Percentiles rank a stretch among this genome's conserved stretches.
Conservation (phyloP, 1,140 invertebrate genomes). For the Drosophila sucinea region DNA sequence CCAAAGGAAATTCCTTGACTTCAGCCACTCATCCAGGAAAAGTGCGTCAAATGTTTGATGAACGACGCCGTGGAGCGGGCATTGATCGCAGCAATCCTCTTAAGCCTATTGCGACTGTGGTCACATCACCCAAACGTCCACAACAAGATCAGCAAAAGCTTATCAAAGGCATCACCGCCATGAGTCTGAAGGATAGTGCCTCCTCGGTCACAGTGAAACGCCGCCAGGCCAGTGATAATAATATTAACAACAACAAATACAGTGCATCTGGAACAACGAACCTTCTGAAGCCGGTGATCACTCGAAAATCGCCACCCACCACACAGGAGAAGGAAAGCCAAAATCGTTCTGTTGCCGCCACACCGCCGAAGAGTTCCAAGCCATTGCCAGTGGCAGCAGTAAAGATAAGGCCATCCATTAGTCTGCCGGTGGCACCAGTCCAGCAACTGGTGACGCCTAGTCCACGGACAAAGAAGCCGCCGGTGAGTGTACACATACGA, state of each 20-base stretch:
- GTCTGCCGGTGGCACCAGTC: conserved; percentile 1
- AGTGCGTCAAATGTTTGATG: conserved; percentile 92
- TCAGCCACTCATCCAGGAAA: conserved; percentile 55
- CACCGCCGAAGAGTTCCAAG: conserved; percentile 15
- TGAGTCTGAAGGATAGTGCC: conserved; percentile 45
- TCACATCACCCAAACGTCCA: conserved; percentile 26
- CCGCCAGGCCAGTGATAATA: conserved; percentile 45
- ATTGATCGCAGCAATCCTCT: conserved; percentile 92
- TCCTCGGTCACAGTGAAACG: conserved; percentile 3
- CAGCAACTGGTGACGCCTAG: not conserved
- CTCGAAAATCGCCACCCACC: conserved; percentile 51
- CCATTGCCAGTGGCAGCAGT: not conserved
- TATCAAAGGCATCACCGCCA: conserved; percentile 47
- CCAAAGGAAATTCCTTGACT: conserved; percentile 6
- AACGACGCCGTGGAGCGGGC: conserved; percentile 88
- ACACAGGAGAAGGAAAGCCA: conserved; percentile 8
- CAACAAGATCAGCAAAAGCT: conserved; percentile 33
- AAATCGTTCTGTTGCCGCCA: not conserved
- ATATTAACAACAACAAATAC: conserved; percentile 64
- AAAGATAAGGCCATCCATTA: not conserved
- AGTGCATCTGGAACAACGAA: conserved; percentile 29
- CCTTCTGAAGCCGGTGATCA: conserved; percentile 58
- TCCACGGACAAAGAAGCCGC: not conserved
- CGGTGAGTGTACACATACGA: conserved; percentile 24
- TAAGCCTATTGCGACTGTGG: conserved; percentile 85